Base-by-base conservation (phyloP, 2,888 invertebrate species). In the Timandra comae region DNA sequence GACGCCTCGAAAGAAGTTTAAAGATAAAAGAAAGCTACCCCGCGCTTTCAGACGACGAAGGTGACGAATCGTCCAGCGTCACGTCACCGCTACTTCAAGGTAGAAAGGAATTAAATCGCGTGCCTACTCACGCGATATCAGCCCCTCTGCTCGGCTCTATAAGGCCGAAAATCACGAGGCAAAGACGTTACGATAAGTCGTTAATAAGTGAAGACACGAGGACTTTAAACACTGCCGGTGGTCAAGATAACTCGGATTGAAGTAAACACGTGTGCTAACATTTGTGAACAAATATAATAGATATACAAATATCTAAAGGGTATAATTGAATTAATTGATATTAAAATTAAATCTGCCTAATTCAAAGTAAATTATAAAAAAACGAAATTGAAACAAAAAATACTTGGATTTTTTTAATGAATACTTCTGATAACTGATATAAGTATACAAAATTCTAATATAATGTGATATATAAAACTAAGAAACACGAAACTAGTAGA, bases 1-100 rank as follows among this genome's bases (percentile, higher is more conserved):
- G 91, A 50, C 87, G 92, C 48, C 71, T 93, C 55, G 92, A 93
- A 61, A 87, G 90, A 58, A 92, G 91, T 59, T 76, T 93, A 51
- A 91, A 91, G 71, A 87, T 89, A 67, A 89, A 89, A 51, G 90
- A 91, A 59, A 87, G 82, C 51, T 81, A 87, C 49, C 88, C 88
- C 31, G 87, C 88, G 38, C 76, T 87, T 46, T 89, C 89, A 29
- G 88, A 88, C 51, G 89, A 90, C 52, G 81, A 88, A 62, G 86
- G 86, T 21, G 86, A 86, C 59, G 88, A 88, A 43, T 90, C 90
- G 8, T 89, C 90, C 12, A 87, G 88, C 56, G 90, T 89, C 24
- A 90, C 91, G 13, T 91, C 91, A 2, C 91, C 91, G 1, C 67
- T 91, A 2, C 75, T 89, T 2, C 81, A 85, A 46, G 76, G 70